phyloP scores from a whole-genome alignment of 2,797 vertebrate genomes.

The Typhlichthys subterraneus region DNA sequence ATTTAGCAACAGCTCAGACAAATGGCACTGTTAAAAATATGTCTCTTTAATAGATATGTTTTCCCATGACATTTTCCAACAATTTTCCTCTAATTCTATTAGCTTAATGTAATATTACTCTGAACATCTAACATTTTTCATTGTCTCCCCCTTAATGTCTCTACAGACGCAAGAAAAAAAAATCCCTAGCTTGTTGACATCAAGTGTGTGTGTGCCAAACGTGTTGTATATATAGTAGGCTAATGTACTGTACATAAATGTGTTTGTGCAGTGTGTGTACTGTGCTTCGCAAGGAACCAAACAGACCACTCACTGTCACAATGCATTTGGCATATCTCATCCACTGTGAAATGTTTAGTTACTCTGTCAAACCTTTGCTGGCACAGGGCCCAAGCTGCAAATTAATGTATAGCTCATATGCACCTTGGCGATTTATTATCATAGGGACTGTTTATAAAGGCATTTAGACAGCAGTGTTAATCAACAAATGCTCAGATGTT shows the following conservation, averaged over 20 bases:
- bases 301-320: conserved; percentile 64
- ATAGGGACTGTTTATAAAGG: conserved; percentile 51
- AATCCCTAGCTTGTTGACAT: conserved; percentile 15
- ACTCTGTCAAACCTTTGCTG: conserved; percentile 64
- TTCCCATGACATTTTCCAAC: conserved; percentile 69
- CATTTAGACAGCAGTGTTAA: conserved; percentile 47
- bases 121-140: conserved; percentile 75
- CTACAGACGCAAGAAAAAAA: conserved; percentile 33
- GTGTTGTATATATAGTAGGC: conserved; percentile 7
- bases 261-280: conserved; percentile 28
- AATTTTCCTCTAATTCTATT: conserved; percentile 66
- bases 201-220: conserved; percentile 36
- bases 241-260: neutral
- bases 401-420: conserved; percentile 59
- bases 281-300: conserved; percentile 55
- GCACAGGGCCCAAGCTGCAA: conserved; percentile 48
- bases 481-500: conserved; percentile 48
- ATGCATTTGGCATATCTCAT: conserved; percentile 58
- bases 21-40: conserved; percentile 58
- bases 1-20: conserved; percentile 47
- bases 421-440: conserved; percentile 57
- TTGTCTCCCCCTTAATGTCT: conserved; percentile 66
- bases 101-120: conserved; percentile 71
- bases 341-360: conserved; percentile 64
- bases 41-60: conserved; percentile 73